Percentiles rank a stretch among this genome's conserved stretches.
These are phyloP conservation scores for Ochropleura plecta DNA, from an alignment of 2,888 invertebrate genomes.

Conservation along the genomic window DNA sequence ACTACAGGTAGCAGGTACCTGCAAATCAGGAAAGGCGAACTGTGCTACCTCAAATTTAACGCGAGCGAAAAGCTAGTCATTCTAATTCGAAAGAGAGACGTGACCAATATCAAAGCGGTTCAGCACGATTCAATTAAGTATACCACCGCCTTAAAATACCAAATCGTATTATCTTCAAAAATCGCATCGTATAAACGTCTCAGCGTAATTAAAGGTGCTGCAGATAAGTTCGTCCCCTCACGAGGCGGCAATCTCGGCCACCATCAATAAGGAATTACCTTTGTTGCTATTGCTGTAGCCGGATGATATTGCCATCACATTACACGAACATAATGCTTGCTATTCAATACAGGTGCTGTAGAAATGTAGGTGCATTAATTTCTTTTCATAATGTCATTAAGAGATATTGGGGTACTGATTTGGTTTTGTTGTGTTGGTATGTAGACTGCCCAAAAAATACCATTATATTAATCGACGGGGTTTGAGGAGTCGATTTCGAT, in stretches of 20 bases:
- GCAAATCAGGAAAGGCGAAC: no score
- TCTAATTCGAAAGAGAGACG: no score
- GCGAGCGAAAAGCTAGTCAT: no score
- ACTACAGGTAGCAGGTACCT: no score
- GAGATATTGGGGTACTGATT: slow-evolving; percentile 53
- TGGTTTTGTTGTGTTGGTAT: not conserved
- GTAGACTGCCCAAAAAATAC: not conserved
- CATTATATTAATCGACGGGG: not conserved
- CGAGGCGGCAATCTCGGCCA: slow-evolving; percentile 77
- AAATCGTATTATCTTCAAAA: slow-evolving; percentile 44
- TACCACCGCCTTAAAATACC: no score
- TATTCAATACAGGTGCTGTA: slow-evolving; percentile 55
- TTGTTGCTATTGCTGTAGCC: slow-evolving; percentile 82
- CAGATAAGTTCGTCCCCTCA: slow-evolving; percentile 82
- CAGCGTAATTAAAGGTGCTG: slow-evolving; percentile 82
- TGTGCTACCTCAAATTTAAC: no score
- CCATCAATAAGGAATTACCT: slow-evolving; percentile 88
- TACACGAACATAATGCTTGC: slow-evolving; percentile 49
- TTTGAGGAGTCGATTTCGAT: no score
- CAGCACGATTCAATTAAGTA: no score
- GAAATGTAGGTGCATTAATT: slow-evolving; percentile 62
- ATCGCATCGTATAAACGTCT: slow-evolving; percentile 77
- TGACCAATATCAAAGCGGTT: no score
- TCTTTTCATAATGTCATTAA: slow-evolving; percentile 68
- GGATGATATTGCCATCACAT: slow-evolving; percentile 59